A percentile compares a stretch with the other conserved stretches of the same genome.
Evolutionary conservation across 2,797 vertebrate species (phyloP).

Genomic region (Esox lucius): DNA sequence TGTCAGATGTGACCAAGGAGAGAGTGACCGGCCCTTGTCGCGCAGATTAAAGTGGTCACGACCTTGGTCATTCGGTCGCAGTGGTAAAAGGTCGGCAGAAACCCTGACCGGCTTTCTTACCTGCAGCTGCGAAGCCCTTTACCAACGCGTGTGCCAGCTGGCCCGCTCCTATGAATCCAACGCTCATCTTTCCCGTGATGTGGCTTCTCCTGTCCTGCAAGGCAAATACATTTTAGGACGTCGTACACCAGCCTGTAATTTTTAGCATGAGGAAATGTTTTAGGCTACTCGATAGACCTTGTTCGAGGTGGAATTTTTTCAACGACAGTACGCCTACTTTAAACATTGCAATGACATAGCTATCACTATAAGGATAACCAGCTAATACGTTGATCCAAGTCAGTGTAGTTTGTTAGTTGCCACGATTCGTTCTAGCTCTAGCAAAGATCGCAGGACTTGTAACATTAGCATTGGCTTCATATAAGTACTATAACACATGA

Average conservation of each 20-base stretch:
- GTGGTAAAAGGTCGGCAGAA: neutral
- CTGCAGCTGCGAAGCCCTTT: conserved; percentile 78
- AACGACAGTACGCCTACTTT: too few species aligned
- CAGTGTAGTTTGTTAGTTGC: neutral
- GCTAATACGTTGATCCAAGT: neutral
- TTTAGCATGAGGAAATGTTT: too few species aligned
- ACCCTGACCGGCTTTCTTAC: conserved; percentile 51
- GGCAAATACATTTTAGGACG: neutral
- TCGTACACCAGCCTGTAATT: neutral
- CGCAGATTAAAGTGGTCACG: neutral
- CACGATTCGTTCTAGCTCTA: neutral
- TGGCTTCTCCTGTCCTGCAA: conserved; percentile 15
- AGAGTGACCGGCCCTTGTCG: neutral
- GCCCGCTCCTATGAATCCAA: conserved; percentile 83
- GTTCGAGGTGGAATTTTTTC: too few species aligned
- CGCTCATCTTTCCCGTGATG: conserved; percentile 72
- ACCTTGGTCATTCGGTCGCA: too few species aligned
- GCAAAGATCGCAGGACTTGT: neutral
- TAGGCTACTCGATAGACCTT: too few species aligned
- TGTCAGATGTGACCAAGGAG: neutral
- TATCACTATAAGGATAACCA: neutral
- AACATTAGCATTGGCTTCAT: neutral
- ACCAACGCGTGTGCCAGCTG: conserved; percentile 81
- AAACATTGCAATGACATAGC: neutral
- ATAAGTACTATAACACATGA: too few species aligned